These are phyloP conservation scores for Tribolium freemani DNA, from an alignment of 2,888 invertebrate species.

Conservation along the genomic window DNA sequence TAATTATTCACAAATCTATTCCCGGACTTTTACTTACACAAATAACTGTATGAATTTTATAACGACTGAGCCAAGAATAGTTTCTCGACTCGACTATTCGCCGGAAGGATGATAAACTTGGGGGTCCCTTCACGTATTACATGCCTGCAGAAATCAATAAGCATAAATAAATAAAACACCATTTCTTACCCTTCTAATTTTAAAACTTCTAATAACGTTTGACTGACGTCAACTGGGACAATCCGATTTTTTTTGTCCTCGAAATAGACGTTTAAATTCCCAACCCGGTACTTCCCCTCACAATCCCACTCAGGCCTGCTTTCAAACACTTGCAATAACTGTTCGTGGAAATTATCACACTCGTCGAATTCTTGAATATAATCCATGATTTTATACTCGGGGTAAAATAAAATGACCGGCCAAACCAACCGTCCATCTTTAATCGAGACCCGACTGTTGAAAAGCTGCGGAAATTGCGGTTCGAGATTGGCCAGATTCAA, in stretches of 20 bases:
- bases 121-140: conserved; percentile 77
- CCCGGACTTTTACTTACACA: not conserved
- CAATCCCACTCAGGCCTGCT: conserved; percentile 82
- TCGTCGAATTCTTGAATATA: conserved; percentile 88
- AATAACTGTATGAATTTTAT: conserved; percentile 2
- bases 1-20: conserved; percentile 17
- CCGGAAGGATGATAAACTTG: conserved; percentile 74
- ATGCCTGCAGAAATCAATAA: conserved; percentile 66
- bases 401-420: conserved; percentile 92
- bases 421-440: conserved; percentile 77
- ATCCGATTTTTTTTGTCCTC: conserved; percentile 76
- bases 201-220: conserved; percentile 74
- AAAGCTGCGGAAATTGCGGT: conserved; percentile 77
- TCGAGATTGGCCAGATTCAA: conserved; percentile 72
- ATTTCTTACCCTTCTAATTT: conserved; percentile 70
- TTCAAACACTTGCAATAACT: conserved; percentile 77
- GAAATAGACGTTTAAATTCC: conserved; percentile 79
- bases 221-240: conserved; percentile 71
- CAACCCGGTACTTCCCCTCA: conserved; percentile 74
- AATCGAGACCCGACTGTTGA: conserved; percentile 76
- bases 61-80: conserved; percentile 18
- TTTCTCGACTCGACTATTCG: conserved; percentile 72
- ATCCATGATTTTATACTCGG: conserved; percentile 89
- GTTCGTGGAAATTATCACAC: conserved; percentile 74
- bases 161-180: conserved; percentile 11